Evolutionary conservation across 2,797 vertebrate species (phyloP).

Genomic region (Sebastes vulpes): DNA sequence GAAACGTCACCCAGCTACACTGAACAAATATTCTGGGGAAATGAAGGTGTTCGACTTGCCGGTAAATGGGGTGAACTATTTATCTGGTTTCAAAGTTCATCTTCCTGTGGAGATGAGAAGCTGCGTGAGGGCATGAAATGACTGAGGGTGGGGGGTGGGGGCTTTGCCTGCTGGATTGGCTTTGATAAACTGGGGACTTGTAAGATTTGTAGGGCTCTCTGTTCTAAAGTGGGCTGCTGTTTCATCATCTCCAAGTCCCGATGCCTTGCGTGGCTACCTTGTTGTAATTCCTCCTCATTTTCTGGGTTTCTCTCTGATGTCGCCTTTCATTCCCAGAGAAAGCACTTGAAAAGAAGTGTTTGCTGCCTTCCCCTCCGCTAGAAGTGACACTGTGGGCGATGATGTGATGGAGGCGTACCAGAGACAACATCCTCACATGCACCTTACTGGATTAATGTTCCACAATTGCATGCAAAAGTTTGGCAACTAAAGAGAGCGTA

Average conservation of each 20-base stretch:
- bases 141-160: constrained; percentile 32
- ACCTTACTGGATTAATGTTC: constrained; percentile 60
- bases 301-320: constrained; percentile 61
- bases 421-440: constrained; percentile 64
- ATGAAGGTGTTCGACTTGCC: constrained; percentile 74
- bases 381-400: constrained; percentile 77
- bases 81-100: constrained; percentile 82
- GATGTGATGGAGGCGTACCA: constrained; percentile 68
- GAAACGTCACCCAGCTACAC: constrained; percentile 62
- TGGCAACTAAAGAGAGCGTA: constrained; percentile 59
- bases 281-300: constrained; percentile 81
- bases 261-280: constrained; percentile 74
- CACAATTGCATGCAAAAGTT: constrained; percentile 71
- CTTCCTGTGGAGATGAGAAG: constrained; percentile 77
- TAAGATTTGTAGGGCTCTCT: constrained; percentile 77
- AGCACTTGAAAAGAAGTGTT: constrained; percentile 66
- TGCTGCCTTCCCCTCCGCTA: constrained; percentile 61
- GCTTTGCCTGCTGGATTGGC: constrained; percentile 67
- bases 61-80: constrained; percentile 79
- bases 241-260: constrained; percentile 76
- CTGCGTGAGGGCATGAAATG: constrained; percentile 67
- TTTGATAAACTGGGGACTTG: constrained; percentile 79
- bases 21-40: constrained; percentile 72
- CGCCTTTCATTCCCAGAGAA: constrained; percentile 66
- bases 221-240: constrained; percentile 83